phyloP scores from a whole-genome alignment of 2,113 vertebrate genomes.

The Cyrtonyx montezumae region DNA sequence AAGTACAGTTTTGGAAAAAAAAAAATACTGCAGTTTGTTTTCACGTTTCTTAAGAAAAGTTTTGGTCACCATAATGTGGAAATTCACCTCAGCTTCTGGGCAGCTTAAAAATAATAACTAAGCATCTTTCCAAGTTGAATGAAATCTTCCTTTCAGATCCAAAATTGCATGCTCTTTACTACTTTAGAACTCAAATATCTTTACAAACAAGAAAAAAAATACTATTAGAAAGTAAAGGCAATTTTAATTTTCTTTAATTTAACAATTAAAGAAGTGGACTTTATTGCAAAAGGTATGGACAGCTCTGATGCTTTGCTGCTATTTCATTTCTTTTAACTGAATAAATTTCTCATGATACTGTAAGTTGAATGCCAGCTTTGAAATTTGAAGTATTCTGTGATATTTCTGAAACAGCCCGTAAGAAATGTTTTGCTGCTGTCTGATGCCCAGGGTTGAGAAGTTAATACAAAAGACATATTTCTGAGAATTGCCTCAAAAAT shows the following conservation, averaged over 20 bases:
- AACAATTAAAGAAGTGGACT: background rate
- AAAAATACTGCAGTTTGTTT: background rate
- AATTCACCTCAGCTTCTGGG: constrained; percentile 14
- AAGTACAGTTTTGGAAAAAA: background rate
- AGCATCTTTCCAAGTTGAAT: background rate
- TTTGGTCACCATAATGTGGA: background rate
- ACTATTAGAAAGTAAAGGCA: background rate
- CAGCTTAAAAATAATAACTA: constrained; percentile 48
- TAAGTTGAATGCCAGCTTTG: background rate
- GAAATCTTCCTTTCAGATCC: constrained; percentile 1
- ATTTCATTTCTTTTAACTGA: background rate
- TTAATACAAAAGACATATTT: background rate
- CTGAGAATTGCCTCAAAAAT: background rate
- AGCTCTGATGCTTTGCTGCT: background rate
- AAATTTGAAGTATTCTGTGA: background rate
- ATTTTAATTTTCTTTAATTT: too few relatives aligned
- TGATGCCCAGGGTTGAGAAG: background rate
- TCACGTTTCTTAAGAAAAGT: background rate
- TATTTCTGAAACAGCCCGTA: background rate
- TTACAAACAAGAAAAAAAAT: background rate
- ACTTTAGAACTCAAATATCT: background rate
- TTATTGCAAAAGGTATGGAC: background rate
- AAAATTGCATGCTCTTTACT: background rate
- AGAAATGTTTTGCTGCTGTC: background rate
- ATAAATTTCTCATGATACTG: background rate